These are phyloP conservation scores for Cercopithecus mona DNA, from an alignment of 2,113 vertebrate genomes.

Conservation along the genomic window DNA sequence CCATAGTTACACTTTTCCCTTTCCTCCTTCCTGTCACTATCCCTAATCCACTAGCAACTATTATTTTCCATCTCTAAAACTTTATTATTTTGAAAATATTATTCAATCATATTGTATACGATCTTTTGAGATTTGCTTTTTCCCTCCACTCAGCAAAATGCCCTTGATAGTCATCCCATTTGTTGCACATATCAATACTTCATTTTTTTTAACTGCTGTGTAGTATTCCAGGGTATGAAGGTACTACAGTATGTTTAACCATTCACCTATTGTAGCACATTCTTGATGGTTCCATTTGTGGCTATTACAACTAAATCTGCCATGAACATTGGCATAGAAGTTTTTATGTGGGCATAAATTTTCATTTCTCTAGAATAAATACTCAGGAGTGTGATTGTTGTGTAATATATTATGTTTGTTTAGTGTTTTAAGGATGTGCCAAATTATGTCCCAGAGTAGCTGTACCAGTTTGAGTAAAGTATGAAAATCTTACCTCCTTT, in stretches of 20 bases:
- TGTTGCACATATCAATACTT: not conserved
- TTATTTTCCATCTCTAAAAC: not conserved
- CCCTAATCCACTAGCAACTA: not conserved
- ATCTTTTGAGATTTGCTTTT: not conserved
- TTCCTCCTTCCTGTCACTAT: not conserved
- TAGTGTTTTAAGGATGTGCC: not conserved
- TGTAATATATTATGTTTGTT: not conserved
- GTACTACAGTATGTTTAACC: too few relatives aligned
- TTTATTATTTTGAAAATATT: not conserved
- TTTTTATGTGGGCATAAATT: not conserved
- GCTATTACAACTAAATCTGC: not conserved
- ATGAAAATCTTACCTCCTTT: not conserved
- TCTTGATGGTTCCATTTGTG: not conserved
- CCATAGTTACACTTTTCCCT: not conserved
- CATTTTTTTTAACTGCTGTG: not conserved
- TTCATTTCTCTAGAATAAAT: not conserved
- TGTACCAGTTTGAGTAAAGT: not conserved
- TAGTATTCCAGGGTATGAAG: not conserved
- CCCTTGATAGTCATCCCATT: not conserved
- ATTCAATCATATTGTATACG: not conserved
- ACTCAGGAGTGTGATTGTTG: not conserved
- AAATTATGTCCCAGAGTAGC: not conserved
- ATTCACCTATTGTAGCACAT: not conserved
- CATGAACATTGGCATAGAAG: not conserved
- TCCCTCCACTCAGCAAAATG: not conserved